These are phyloP conservation scores for Cygnus buccinator DNA, from an alignment of 2,113 vertebrate genomes.

Conservation along the genomic window DNA sequence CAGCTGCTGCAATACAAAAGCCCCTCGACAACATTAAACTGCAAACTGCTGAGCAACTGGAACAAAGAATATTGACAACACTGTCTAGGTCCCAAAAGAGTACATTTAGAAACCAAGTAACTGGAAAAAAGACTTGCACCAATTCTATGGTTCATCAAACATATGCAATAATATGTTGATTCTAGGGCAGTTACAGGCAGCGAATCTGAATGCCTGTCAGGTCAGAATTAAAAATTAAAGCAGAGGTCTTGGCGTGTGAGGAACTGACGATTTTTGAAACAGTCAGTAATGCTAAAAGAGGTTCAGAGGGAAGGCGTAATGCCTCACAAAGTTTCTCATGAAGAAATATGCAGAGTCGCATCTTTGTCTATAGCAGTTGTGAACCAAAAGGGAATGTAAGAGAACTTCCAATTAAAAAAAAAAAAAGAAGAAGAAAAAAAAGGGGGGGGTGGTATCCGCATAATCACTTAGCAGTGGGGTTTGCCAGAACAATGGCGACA, in stretches of 20 bases:
- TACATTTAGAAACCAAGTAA: constrained; percentile 60
- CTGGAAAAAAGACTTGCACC: constrained; percentile 43
- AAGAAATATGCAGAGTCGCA: not conserved
- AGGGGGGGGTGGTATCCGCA: not conserved
- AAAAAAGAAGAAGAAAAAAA: not conserved
- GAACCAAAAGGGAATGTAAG: not conserved
- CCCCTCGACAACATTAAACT: not conserved
- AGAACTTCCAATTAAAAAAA: not conserved
- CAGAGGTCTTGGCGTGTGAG: constrained; percentile 4
- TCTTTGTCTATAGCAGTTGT: not conserved
- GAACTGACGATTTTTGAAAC: constrained; percentile 7
- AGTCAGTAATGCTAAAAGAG: not conserved
- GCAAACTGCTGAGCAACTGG: constrained; percentile 52
- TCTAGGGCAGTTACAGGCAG: constrained; percentile 3
- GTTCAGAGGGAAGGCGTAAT: not conserved
- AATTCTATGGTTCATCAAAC: constrained; percentile 63
- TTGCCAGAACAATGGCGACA: not conserved
- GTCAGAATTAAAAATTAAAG: constrained; percentile 61
- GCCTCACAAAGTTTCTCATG: not conserved
- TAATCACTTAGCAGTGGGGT: not conserved
- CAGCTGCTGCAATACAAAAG: constrained; percentile 22
- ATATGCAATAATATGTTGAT: constrained; percentile 50
- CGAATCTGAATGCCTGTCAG: constrained; percentile 33
- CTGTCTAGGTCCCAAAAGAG: constrained; percentile 23
- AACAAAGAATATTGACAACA: constrained; percentile 61